Conservation (phyloP, 1,140 invertebrate genomes). For the Polypedilum vanderplanki region DNA sequence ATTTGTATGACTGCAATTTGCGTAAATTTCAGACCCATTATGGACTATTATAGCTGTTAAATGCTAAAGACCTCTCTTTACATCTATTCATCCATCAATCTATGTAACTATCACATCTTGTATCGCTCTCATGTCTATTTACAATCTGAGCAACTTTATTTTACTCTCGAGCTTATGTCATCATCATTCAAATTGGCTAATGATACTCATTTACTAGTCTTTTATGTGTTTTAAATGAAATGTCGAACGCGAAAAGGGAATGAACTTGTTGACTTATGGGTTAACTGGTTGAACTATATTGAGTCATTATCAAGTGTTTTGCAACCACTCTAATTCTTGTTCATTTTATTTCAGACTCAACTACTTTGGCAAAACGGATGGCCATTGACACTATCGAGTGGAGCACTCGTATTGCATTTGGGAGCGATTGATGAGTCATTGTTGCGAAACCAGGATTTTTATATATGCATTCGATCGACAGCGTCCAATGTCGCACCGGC, state of each 20-base stretch:
- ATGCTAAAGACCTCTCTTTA: slow-evolving; percentile 17
- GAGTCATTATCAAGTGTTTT: not conserved
- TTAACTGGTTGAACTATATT: no score
- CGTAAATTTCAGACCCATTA: slow-evolving; percentile 20
- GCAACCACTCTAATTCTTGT: not conserved
- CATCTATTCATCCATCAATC: no score
- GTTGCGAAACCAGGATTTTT: slow-evolving; percentile 39
- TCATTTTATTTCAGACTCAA: not conserved
- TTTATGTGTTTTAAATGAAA: no score
- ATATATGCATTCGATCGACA: slow-evolving; percentile 37
- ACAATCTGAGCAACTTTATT: not conserved
- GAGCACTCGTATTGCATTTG: slow-evolving; percentile 41
- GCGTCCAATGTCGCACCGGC: slow-evolving; percentile 32
- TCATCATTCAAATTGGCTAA: not conserved
- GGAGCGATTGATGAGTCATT: slow-evolving; percentile 40
- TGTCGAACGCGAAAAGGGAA: no score
- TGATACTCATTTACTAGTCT: no score
- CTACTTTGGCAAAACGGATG: slow-evolving; percentile 41
- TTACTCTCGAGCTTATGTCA: not conserved
- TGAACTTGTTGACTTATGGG: no score
- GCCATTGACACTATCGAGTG: slow-evolving; percentile 41
- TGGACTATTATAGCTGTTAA: slow-evolving; percentile 3
- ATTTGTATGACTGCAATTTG: slow-evolving; percentile 23
- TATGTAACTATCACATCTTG: no score
- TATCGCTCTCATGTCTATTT: not conserved